Evolutionary conservation across 2,113 vertebrate genomes (phyloP), one percentile per base, ranked within the genome.

Genomic region (Salvelinus sp.): DNA sequence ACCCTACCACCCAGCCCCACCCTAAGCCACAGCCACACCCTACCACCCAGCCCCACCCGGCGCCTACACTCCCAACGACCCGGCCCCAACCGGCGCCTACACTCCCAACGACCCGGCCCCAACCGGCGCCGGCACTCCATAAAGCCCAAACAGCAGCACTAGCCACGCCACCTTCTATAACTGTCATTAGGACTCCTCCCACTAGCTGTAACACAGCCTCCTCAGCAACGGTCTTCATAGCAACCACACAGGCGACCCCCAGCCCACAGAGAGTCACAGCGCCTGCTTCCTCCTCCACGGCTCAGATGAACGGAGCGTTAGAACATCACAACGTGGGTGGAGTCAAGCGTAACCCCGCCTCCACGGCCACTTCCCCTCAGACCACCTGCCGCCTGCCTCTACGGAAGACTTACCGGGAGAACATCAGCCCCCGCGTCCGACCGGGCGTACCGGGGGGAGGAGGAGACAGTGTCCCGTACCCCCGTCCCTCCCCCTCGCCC

Each of bases 401-500:
- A 0, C 93, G 96, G 1, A 98, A 97, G 83, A 97, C 96, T 0
- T 97, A 96, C 80, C 91, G 97, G 0, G 95, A 96, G 81, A 97
- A 97, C 12, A 85, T 96, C 9, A 94, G 93, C 76, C 93, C 93
- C 25, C 88, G 91, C 20, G 88, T 92, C 65, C 76, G 93, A 66
- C 93, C 93, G 0, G 93, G 93, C 0, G 92, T 94, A 2, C 92
- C 89, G 0, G 92, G 76, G 79, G 88, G 91, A 82, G 93, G 79
- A 66, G 93, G 38, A n/a, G 87, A 90, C 6, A 79, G 76, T 71
- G 79, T 90, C 30, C 82, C 84, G 9, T 89, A 92, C 80, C 86
- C 85, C 44, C 76, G 82, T 68, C 76, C 88, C 28, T 81, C 76
- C 1, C 83, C 73, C 0, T 87, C 87, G 0, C 85, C 89, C 58